Evolutionary conservation across 2,888 invertebrate species (phyloP), one percentile per base, ranked within the genome.

Genomic region (Andrena haemorrhoa): DNA sequence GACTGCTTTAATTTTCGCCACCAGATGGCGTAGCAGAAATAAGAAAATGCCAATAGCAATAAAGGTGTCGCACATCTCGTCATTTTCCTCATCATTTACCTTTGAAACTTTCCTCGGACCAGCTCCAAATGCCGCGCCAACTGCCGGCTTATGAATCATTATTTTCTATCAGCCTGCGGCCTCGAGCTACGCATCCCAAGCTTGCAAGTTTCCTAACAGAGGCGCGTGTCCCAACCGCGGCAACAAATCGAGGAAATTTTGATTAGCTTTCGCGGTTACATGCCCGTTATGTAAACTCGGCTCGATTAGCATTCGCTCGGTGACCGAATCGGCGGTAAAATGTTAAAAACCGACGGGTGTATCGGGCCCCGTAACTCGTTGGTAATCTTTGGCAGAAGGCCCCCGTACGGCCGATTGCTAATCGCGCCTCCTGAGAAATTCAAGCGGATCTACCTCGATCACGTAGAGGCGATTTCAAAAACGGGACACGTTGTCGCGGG

Each of bases 391-490:
- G 79, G 73, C 80, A 79, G 79, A 74, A 41, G 79, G 23, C 58
- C 56, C 63, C 61, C 35, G 61, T 29, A 63, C 79, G 51, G 71
- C 58, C 73, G 80, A 80, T 80, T 80, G 79, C 80, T 80, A 80
- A 80, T 80, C 80, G 80, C 56, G 68, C 79, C 68, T 81, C 79
- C 79, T 72, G 63, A 82, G 70, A 71, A 82, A 79, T 64, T 65
- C 81, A 82, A 75, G 81, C 79, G 84, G 79, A 85, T 82, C 61
- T 83, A 83, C 83, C 70, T 89, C 90, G 89, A 89, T 91, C 91
- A 91, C 91, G 91, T 90, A 91, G 83, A 84, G 86, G 85, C 89
- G 90, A 90, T 91, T 91, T 91, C 89, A 90, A 88, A 91, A 91
- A 88, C 91, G 90, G 90, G 89, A 90, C 91, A 91, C 91, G 91